A percentile compares a stretch with the other conserved stretches of the same genome.
phyloP scores from a whole-genome alignment of 2,113 vertebrate genomes.

The Spermophilus dauricus region DNA sequence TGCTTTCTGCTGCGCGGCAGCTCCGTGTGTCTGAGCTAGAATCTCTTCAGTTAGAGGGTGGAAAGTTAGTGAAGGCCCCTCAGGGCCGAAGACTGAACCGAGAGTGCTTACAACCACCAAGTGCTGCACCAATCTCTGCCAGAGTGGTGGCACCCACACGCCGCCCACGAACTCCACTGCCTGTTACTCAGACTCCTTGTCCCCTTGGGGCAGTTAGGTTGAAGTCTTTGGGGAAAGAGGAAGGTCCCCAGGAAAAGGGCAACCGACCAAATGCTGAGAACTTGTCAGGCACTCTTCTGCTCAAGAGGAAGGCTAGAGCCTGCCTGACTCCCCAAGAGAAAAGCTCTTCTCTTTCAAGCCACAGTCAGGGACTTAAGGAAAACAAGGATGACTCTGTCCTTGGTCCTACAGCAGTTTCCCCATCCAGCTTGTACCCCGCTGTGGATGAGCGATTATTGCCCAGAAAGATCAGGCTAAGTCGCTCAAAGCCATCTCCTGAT shows the following conservation, averaged over 20 bases:
- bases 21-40: constrained; percentile 90
- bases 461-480: constrained; percentile 84
- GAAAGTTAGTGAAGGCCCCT: constrained; percentile 83
- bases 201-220: not conserved
- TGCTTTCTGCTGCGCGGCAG: constrained; percentile 89
- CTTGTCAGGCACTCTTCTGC: not conserved
- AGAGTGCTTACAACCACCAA: constrained; percentile 78
- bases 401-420: not conserved
- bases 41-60: constrained; percentile 86
- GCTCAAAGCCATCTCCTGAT: constrained; percentile 69
- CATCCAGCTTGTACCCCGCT: not conserved
- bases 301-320: constrained; percentile 64
- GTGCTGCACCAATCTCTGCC: constrained; percentile 38
- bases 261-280: fast-evolving
- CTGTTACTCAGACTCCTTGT: not conserved
- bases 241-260: fast-evolving
- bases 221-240: not conserved
- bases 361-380: constrained; percentile 42
- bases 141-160: constrained; percentile 51
- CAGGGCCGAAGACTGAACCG: constrained; percentile 83
- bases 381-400: not conserved
- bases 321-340: constrained; percentile 37
- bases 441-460: constrained; percentile 65
- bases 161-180: not conserved
- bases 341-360: constrained; percentile 35